Base-by-base conservation (phyloP, 2,888 invertebrate species). In the Sarcophaga variegata region DNA sequence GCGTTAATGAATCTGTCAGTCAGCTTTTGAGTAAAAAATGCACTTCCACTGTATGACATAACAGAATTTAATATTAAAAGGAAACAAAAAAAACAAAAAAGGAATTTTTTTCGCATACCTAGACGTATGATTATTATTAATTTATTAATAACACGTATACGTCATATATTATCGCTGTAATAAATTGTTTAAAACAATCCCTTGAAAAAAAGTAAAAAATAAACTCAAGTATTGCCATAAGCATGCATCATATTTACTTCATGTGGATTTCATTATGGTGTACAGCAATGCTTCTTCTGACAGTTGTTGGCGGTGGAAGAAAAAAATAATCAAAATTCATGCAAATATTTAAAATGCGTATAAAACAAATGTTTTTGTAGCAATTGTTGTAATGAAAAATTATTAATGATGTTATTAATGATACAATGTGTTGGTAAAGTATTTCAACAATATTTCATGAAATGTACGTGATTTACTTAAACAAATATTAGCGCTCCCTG, bases 121-220 rank as follows among this genome's bases (percentile, higher is more conserved):
- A 22, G 59, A n/a, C 75, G 83, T 80, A 84, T 84, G 74, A 80
- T 80, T 80, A 47, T 64, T 81, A 66, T 69, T 74, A 66, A 83
- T 75, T 75, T 84, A 75, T 75, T 71, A 80, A 70, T 47, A 84
- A 75, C 64, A 84, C 79, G 75, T 84, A 84, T 84, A 75, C 83
- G 70, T 11, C 59, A n/a, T 45, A 70, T 60, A 64, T 47, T 60
- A 37, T 54, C 17, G 54, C 17, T 0, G 17, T 54, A 17, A 54
- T 54, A 54, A 54, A 54, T 14, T 54, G 17, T 14, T 17, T 14
- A 14, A 17, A 37, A 37, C 1, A 37, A 37, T 37, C 6, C 6
- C 6, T 37, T 37, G 4, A 27, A 37, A 37, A 37, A 37, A 37
- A 37, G 8, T 37, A 37, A 1, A 37, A 10, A 8, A 37, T 10